A percentile compares a stretch with the other conserved stretches of the same genome.
Evolutionary conservation across 2,888 invertebrate species (phyloP).

Genomic region (Diaperis boleti): DNA sequence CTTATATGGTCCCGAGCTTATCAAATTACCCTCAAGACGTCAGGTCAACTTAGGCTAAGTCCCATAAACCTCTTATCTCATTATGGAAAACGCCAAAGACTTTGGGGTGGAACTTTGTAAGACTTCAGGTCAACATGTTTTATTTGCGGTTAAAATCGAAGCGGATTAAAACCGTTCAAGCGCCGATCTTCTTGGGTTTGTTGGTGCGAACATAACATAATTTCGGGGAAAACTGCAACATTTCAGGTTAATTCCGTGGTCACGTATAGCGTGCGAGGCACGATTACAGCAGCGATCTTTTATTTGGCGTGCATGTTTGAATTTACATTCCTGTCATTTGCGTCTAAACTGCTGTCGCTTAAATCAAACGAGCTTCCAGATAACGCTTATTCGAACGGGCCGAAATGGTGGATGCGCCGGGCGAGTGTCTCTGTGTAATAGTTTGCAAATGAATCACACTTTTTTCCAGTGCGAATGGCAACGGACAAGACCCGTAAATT

Average conservation of each 20-base stretch:
- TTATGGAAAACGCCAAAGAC: conserved; percentile 38
- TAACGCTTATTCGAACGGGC: background rate
- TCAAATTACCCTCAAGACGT: conserved; percentile 37
- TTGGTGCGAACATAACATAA: background rate
- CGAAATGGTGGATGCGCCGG: background rate
- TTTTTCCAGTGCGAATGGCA: too few species aligned
- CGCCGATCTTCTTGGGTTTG: too few species aligned
- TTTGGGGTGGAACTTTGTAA: conserved; percentile 29
- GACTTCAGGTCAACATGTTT: conserved; percentile 44
- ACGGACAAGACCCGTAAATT: conserved; percentile 4
- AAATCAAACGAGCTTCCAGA: conserved; percentile 7
- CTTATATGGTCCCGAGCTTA: conserved; percentile 30
- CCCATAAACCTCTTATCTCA: conserved; percentile 44
- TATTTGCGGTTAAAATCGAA: conserved; percentile 26
- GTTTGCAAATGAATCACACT: too few species aligned
- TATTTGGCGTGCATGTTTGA: conserved; percentile 25
- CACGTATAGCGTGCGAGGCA: conserved; percentile 26
- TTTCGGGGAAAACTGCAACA: conserved; percentile 7
- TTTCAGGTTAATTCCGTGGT: conserved; percentile 15
- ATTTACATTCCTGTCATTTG: conserved; percentile 22
- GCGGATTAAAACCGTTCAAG: conserved; percentile 15
- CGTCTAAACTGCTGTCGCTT: conserved; percentile 10
- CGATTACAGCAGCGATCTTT: conserved; percentile 20
- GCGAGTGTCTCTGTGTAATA: too few species aligned
- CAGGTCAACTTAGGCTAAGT: conserved; percentile 41